phyloP scores from a whole-genome alignment of 1,140 invertebrate genomes.

The Orchesella cincta region DNA sequence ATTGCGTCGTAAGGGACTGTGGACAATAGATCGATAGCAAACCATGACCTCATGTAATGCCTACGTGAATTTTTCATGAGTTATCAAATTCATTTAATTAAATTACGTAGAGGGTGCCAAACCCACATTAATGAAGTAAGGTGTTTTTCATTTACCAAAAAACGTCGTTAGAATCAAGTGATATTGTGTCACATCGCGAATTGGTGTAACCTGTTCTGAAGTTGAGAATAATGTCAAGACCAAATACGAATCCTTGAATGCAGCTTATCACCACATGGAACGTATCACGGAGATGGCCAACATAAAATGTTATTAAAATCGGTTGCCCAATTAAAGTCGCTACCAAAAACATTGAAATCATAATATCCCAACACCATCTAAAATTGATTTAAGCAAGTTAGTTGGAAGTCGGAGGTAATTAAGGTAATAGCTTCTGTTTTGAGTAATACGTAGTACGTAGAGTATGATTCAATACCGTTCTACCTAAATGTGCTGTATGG shows the following conservation, averaged over 20 bases:
- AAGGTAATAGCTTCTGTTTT: no score
- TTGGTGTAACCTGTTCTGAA: slow-evolving; percentile 37
- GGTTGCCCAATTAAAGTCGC: slow-evolving; percentile 36
- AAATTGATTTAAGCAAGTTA: no score
- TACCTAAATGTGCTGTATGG: slow-evolving; percentile 42
- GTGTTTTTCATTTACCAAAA: not conserved
- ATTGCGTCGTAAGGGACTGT: slow-evolving; percentile 40
- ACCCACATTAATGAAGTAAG: no score
- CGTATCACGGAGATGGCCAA: not conserved
- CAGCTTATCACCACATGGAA: not conserved
- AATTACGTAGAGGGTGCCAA: no score
- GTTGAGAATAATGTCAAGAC: slow-evolving; percentile 43
- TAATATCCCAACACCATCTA: slow-evolving; percentile 42
- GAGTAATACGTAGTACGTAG: no score
- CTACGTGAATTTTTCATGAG: not conserved
- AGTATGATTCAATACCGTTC: no score
- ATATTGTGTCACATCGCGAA: slow-evolving; percentile 28
- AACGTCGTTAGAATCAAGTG: slow-evolving; percentile 25
- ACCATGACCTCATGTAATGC: slow-evolving; percentile 37
- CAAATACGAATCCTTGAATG: not conserved
- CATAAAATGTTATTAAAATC: slow-evolving; percentile 25
- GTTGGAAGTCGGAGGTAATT: no score
- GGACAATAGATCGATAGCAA: slow-evolving; percentile 44
- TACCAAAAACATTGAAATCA: slow-evolving; percentile 32
- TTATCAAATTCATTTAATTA: no score